Base-by-base conservation (phyloP, 2,113 vertebrate genomes). In the Hemibates koningsi region DNA sequence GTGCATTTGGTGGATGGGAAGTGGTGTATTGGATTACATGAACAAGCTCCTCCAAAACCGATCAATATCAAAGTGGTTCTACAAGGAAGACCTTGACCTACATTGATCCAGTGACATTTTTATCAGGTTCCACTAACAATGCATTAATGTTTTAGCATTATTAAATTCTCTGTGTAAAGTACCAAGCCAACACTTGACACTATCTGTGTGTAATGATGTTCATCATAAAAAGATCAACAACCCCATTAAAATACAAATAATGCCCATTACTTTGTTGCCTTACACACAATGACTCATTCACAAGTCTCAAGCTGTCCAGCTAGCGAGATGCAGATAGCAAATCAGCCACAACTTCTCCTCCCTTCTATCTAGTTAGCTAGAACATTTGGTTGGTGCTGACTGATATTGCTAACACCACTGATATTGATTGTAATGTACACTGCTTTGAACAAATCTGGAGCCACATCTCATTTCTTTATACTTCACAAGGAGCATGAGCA, bases 51-150 rank as follows among this genome's bases (percentile, higher is more conserved):
- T 45, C 81, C 9, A 8, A 66, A 68, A 45, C 84, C 78, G 63
- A 93, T 94, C 93, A 61, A 94, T 94, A 90, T 61, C 13, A 61
- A 63, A 86, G 80, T 85, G 84, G 61, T 86, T 88, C 79, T 79
- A 90, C 83, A 84, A 82, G 41, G 9, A 63, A 66, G 89, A 90
- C 89, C 89, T 89, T 92, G 91, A 87, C 76, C 82, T 24, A 17
- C 32, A 92, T 91, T 84, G 90, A 94, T 91, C 86, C 50, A 48
- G 45, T 81, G 80, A 71, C 86, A 79, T 90, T 90, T 91, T 79
- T 24, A 88, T 81, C 80, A 76, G 57, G 45, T 63, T 82, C 10
- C 61, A 14, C 83, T 53, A 50, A 38, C 48, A 81, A 76, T 7
- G 78, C 48, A 82, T 83, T 59, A 7, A 76, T 78, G 71, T 85